Evolutionary conservation across 2,113 vertebrate genomes (phyloP), one percentile per base, ranked within the genome.

Genomic region (Willisornis vidua): DNA sequence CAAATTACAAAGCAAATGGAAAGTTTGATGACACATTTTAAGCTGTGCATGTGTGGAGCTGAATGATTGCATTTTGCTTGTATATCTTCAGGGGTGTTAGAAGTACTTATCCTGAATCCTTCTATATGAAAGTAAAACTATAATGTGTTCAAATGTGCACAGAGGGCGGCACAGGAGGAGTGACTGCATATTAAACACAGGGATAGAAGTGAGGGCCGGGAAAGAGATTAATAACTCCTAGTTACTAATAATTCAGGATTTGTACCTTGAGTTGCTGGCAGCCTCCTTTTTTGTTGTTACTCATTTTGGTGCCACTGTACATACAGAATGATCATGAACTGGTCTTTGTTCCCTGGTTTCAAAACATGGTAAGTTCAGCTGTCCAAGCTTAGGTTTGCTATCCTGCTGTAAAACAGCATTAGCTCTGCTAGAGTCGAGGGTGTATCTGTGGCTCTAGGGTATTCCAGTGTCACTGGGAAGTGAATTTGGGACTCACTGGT

Each of bases 61-160:
- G 3, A 43, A n/a, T 61, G 24, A 43, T 24, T 72, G 37, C 24
- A 28, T 85, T 78, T 92, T 85, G 49, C 28, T 87, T 81, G 1
- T 33, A 22, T 68, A 85, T 73, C 43, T 66, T 85, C 14, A 62
- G n/a, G 31, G 7, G 9, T 66, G 46, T 33, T 55, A 61, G 33
- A 78, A 73, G 23, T 62, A 37, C 65, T 80, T 80, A 31, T 3
- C 29, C 12, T 59, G 46, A 79, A 70, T 77, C 25, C 35, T 90
- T 71, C 29, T 63, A 5, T 70, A n/a, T 46, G 49, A 2, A 82
- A n/a, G 10, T 85, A 67, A 68, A 85, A 71, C 11, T 54, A 1
- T 15, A 26, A 8, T 17, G 14, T 43, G 37, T 87, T 85, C 58
- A 52, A 58, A 57, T 0, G 0, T 52, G 2, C 63, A 52, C 22